A percentile compares a stretch with the other conserved stretches of the same genome.
phyloP scores from a whole-genome alignment of 2,113 vertebrate species.

The Lophius piscatorius region DNA sequence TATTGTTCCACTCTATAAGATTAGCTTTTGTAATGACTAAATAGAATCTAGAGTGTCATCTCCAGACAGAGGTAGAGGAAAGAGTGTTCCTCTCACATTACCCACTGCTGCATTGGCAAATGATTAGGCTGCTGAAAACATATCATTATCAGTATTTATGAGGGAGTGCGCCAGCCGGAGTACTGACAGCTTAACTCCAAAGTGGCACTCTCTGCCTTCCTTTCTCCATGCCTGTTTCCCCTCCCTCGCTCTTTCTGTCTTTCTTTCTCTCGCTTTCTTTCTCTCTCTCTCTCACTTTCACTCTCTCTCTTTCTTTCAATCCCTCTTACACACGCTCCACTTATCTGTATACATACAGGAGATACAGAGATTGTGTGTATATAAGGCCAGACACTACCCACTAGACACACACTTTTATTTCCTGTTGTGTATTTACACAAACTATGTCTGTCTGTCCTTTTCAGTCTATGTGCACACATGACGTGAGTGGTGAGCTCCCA shows the following conservation, averaged over 20 bases:
- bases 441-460: too few relatives aligned
- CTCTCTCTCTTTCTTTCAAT: background rate
- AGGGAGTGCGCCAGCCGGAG: conserved; percentile 70
- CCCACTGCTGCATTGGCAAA: conserved; percentile 70
- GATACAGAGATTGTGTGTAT: background rate
- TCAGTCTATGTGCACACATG: too few relatives aligned
- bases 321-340: conserved; percentile 13
- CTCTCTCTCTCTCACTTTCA: background rate
- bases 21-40: conserved; percentile 11
- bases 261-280: background rate
- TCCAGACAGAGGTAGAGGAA: conserved; percentile 48
- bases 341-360: conserved; percentile 10
- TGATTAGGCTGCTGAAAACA: conserved; percentile 80
- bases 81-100: conserved; percentile 64
- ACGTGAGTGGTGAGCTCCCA: too few relatives aligned
- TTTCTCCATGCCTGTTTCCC: conserved; percentile 9
- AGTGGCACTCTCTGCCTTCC: conserved; percentile 64
- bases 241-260: background rate
- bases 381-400: too few relatives aligned
- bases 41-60: conserved; percentile 50
- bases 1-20: conserved; percentile 3
- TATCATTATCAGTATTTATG: conserved; percentile 83
- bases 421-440: too few relatives aligned
- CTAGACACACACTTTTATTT: too few relatives aligned
- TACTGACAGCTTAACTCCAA: conserved; percentile 80